Evolutionary conservation across 37 sponge, comb jelly and placozoan genomes (phyloP).

Genomic region (Beroe ovata): DNA sequence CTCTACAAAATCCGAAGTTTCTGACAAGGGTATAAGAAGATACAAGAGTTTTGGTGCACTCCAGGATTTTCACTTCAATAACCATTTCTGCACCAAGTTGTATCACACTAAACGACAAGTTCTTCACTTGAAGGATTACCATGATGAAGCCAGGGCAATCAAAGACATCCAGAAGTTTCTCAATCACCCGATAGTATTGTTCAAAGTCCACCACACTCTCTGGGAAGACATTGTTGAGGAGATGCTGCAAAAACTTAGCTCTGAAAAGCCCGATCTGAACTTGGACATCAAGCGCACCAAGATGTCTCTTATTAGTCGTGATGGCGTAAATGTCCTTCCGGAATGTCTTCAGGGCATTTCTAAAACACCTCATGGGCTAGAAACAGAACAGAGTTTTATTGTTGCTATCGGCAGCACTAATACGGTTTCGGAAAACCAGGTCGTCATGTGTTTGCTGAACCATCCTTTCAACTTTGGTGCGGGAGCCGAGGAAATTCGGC

Average conservation of each 20-base stretch:
- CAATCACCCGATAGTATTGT: conserved; percentile 37
- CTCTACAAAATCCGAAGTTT: too few species aligned
- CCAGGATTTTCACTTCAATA: not conserved
- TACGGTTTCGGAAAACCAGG: conserved; percentile 24
- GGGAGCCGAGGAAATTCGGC: conserved; percentile 52
- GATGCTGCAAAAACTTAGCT: conserved; percentile 8
- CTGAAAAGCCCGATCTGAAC: conserved; percentile 30
- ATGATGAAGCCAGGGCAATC: conserved; percentile 36
- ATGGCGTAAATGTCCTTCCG: conserved; percentile 30
- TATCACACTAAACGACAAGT: conserved; percentile 11
- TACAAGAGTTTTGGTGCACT: not conserved
- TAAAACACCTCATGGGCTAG: not conserved
- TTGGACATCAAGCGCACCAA: not conserved
- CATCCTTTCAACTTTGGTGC: conserved; percentile 58
- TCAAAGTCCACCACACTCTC: conserved; percentile 35
- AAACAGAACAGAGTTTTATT: conserved; percentile 54
- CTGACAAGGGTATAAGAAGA: not conserved
- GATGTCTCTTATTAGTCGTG: conserved; percentile 17
- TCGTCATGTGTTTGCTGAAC: conserved; percentile 19
- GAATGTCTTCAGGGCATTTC: conserved; percentile 42
- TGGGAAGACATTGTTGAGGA: conserved; percentile 66
- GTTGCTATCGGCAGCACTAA: conserved; percentile 13
- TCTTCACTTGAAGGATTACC: conserved; percentile 14
- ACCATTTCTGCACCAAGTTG: conserved; percentile 1
- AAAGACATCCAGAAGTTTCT: conserved; percentile 36